phyloP scores from a whole-genome alignment of 1,140 invertebrate species.

The Pseudomyrmex flavicornis region DNA sequence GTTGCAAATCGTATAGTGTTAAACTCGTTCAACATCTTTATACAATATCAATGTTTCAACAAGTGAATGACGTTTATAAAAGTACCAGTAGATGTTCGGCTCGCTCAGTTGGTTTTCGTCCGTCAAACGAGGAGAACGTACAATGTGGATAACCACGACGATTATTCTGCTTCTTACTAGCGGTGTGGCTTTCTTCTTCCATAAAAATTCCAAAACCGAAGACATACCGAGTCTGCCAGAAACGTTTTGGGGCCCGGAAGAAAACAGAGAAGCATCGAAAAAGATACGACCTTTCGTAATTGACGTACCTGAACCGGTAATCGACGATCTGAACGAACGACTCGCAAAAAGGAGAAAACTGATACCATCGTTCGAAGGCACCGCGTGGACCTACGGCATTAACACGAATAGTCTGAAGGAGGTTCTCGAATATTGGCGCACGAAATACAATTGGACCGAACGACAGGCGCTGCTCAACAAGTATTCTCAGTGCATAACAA shows the following conservation, averaged over 20 bases:
- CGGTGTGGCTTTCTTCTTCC: too few relatives aligned
- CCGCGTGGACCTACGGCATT: conserved; percentile 89
- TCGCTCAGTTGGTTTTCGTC: too few relatives aligned
- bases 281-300: conserved; percentile 85
- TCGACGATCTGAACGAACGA: conserved; percentile 81
- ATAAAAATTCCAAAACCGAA: too few relatives aligned
- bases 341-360: conserved; percentile 82
- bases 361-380: conserved; percentile 85
- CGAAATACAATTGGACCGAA: conserved; percentile 90
- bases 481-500: conserved; percentile 90
- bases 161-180: too few relatives aligned
- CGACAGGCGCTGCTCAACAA: conserved; percentile 89
- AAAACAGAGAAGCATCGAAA: conserved; percentile 77
- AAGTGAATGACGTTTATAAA: too few relatives aligned
- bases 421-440: conserved; percentile 90
- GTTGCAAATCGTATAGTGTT: too few relatives aligned
- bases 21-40: too few relatives aligned
- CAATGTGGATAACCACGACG: too few relatives aligned
- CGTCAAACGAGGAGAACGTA: too few relatives aligned
- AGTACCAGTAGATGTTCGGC: too few relatives aligned
- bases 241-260: conserved; percentile 84
- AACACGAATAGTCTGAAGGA: conserved; percentile 87
- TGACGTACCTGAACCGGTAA: conserved; percentile 77
- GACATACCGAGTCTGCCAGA: conserved; percentile 71
- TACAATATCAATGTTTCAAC: too few relatives aligned